phyloP scores from a whole-genome alignment of 1,140 invertebrate species.

The Zaprionus taronus region DNA sequence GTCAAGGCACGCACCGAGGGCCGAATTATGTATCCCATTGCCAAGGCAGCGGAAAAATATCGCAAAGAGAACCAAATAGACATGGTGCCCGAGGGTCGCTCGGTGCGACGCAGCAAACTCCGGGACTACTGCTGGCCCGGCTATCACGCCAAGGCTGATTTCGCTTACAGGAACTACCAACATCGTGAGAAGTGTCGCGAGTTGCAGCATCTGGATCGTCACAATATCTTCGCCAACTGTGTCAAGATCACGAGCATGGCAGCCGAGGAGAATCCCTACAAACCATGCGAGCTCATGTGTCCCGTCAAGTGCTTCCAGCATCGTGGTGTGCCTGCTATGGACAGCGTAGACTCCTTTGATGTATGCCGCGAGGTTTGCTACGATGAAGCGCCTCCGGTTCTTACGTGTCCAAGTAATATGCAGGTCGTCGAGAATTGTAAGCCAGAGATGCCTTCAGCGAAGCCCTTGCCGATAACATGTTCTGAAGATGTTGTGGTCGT shows the following conservation, averaged over 20 bases:
- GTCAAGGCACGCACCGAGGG: conserved; percentile 44
- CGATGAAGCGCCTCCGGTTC: conserved; percentile 22
- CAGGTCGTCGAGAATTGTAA: conserved; percentile 25
- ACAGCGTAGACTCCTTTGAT: conserved; percentile 14
- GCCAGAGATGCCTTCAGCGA: background rate
- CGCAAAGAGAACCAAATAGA: conserved; percentile 49
- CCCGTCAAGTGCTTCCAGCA: conserved; percentile 38
- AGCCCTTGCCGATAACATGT: background rate
- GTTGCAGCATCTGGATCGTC: conserved; percentile 27
- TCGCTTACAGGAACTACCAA: conserved; percentile 63
- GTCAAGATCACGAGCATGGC: conserved; percentile 65
- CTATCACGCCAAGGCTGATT: conserved; percentile 57
- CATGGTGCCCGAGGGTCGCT: conserved; percentile 29
- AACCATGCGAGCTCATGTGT: conserved; percentile 25
- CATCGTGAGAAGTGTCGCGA: conserved; percentile 53
- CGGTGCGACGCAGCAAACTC: conserved; percentile 40
- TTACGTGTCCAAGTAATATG: conserved; percentile 44
- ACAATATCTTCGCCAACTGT: conserved; percentile 51
- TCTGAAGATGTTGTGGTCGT: background rate
- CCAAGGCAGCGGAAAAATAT: conserved; percentile 45
- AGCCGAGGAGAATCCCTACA: conserved; percentile 46
- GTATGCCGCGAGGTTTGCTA: conserved; percentile 14
- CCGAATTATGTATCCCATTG: conserved; percentile 52
- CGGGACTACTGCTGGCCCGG: conserved; percentile 67
- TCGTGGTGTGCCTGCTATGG: conserved; percentile 24